Evolutionary conservation across 2,888 invertebrate genomes (phyloP), one percentile per base, ranked within the genome.

Genomic region (Cinara cedri): DNA sequence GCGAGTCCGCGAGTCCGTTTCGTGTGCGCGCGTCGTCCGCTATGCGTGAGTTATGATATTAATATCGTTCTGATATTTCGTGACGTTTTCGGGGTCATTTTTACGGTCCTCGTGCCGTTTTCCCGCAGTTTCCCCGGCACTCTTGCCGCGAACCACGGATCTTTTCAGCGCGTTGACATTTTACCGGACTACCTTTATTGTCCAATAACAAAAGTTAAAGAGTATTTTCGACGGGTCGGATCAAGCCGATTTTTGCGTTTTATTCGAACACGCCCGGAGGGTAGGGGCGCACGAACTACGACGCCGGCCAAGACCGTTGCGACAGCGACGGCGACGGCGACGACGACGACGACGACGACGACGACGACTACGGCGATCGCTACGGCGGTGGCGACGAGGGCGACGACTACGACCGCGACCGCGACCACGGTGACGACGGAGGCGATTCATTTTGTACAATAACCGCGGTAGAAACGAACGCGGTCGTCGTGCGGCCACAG

Each of bases 321-420:
- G 51, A 74, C 34, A 63, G 62, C 60, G 72, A 60, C 72, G 60
- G 60, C 72, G 72, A 34, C 49, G 49, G 72, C 60, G 62, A 21
- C 60, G 62, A 10, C 62, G 34, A 49, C 51, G 57, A 26, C 62
- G 62, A 44, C 19, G 49, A 2, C 19, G 24, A 21, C 34, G 70
- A 57, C 42, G 21, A 11, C 62, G 19, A 49, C 19, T 51, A 26
- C 14, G 42, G 46, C 57, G 46, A 21, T 51, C 60, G 46, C 62
- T 26, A n/a, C 16, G 62, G n/a, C 62, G n/a, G 34, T 34, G 62
- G n/a, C 60, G 34, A 26, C 60, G 34, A 26, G 26, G 57, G 19
- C 54, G 54, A 19, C 55, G 57, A 62, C 34, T 24, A 26, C 60
- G 34, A 34, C 62, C 10, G 16, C 26, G 34, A 9, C 34, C 10